Conservation (phyloP, 2,888 invertebrate genomes). For the Rhagonycha lutea region DNA sequence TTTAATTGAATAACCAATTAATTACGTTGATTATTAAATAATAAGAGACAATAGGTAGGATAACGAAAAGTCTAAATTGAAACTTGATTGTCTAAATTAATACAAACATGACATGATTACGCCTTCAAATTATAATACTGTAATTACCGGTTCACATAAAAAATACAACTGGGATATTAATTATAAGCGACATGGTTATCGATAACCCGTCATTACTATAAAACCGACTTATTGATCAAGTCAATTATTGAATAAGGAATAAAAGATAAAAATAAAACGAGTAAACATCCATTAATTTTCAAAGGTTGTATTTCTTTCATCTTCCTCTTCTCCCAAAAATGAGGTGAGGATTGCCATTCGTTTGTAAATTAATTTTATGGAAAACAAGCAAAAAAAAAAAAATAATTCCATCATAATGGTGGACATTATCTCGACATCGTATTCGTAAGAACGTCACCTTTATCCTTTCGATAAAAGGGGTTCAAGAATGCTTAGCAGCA, state of each 20-base stretch:
- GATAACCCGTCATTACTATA: slow-evolving; percentile 9
- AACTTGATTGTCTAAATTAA: slow-evolving; percentile 1
- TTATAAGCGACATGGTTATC: slow-evolving; percentile 16
- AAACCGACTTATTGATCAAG: neutral
- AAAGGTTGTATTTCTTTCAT: neutral
- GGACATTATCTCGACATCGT: slow-evolving; percentile 21
- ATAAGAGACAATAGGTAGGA: slow-evolving; percentile 1
- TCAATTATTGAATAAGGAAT: neutral
- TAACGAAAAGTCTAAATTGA: neutral
- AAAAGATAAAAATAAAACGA: neutral
- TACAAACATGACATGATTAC: slow-evolving; percentile 1
- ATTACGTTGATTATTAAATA: neutral
- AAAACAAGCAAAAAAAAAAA: neutral
- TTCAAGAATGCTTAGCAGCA: neutral
- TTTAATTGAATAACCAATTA: slow-evolving; percentile 1
- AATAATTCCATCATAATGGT: neutral
- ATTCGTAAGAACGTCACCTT: slow-evolving; percentile 35
- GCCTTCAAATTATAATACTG: slow-evolving; percentile 13
- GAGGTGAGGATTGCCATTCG: neutral
- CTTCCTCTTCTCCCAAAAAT: neutral
- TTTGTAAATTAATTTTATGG: neutral
- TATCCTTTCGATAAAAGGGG: neutral
- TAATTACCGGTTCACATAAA: slow-evolving; percentile 15
- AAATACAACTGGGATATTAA: slow-evolving; percentile 14
- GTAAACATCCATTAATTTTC: neutral